Base-by-base conservation (phyloP, 2,888 invertebrate genomes). In the Acrobasis repandana region DNA sequence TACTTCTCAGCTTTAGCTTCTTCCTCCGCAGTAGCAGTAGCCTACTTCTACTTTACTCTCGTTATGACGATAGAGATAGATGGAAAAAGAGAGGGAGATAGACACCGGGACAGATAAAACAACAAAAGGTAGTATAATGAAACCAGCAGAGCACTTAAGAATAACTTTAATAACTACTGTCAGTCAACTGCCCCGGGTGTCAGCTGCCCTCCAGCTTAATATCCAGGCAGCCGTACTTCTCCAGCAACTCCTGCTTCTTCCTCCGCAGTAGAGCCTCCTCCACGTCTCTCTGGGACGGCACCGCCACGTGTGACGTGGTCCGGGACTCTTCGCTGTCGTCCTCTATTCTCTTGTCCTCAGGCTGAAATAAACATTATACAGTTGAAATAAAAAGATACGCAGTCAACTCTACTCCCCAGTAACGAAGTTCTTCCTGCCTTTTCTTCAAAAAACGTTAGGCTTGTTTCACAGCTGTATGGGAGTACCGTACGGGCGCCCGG, bases 251-350 rank as follows among this genome's bases (percentile, higher is more conserved):
- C 82, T 96, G 96, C 85, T 99, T 99, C 85, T 98, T 97, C 76
- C 97, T 95, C 67, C 95, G 94, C 0, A 99, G 92, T 61, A 99
- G 90, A 0, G 98, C 98, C 75, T 97, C 96, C 80, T 98, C 98
- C 66, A 99, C 96, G 83, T 99, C 98, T 84, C 96, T 96, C 84
- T 99, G 98, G 14, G 97, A 96, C 0, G 99, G 99, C 38, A 99
- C 98, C 9, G 97, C 96, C 52, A 98, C 98, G 82, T 98, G 98
- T 1, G 90, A 85, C 47, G 87, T 82, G 9, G 71, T 71, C 10
- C 67, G 69, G 0, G 73, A 66, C 16, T 75, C 79, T 0, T 71
- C 73, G 1, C 83, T 83, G 5, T 86, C 88, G 8, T 89, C 89
- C 34, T 85, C 86, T 70, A 87, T 72, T 60, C 90, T 75, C 70